phyloP scores from a whole-genome alignment of 2,888 invertebrate genomes.

The Apeira syringaria region DNA sequence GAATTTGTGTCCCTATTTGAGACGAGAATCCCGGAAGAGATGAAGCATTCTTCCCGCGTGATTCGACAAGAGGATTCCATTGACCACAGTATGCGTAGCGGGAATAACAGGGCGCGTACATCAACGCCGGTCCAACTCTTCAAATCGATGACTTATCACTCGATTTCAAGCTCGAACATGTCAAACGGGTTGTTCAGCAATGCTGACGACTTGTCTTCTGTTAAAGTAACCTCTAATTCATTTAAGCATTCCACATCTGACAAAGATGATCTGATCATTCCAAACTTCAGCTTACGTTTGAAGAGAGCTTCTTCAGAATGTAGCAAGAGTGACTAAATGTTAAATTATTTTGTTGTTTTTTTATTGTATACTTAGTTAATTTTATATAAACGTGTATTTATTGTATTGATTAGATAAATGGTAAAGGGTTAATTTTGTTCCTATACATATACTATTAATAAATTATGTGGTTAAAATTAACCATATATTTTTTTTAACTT shows the following conservation, averaged over 20 bases:
- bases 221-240: conserved; percentile 74
- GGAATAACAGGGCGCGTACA: conserved; percentile 72
- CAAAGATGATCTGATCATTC: conserved; percentile 76
- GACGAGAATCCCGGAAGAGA: conserved; percentile 71
- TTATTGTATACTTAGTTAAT: conserved; percentile 21
- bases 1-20: conserved; percentile 71
- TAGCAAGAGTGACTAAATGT: conserved; percentile 67
- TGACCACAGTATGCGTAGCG: conserved; percentile 53
- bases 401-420: conserved; percentile 23
- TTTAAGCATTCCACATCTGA: conserved; percentile 72
- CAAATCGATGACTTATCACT: conserved; percentile 68
- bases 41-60: conserved; percentile 49
- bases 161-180: conserved; percentile 75
- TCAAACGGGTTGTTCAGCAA: conserved; percentile 78
- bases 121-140: conserved; percentile 83
- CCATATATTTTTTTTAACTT: too few species aligned
- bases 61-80: conserved; percentile 47
- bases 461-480: conserved; percentile 23
- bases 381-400: conserved; percentile 27
- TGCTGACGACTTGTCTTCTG: conserved; percentile 82
- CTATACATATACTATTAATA: conserved; percentile 29
- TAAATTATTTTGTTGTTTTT: conserved; percentile 18
- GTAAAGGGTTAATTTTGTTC: conserved; percentile 28
- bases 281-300: conserved; percentile 69
- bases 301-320: conserved; percentile 60